These are phyloP conservation scores for Alosa alosa DNA, from an alignment of 2,113 vertebrate genomes.

Conservation along the genomic window DNA sequence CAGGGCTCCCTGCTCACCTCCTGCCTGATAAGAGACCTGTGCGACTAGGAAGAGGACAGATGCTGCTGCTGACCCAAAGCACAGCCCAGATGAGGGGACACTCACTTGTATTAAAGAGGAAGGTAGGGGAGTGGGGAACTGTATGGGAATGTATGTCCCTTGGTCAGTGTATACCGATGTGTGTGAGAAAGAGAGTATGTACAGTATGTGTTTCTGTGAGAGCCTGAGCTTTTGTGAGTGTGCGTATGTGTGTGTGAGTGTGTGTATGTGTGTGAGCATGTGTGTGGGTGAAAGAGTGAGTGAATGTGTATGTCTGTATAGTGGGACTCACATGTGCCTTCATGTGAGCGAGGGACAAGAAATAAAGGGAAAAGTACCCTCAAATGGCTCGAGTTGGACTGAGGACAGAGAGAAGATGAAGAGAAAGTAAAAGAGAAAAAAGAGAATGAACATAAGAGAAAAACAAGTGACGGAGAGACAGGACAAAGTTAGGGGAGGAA, in stretches of 20 bases:
- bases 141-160: background rate
- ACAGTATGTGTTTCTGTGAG: background rate
- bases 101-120: no score
- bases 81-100: background rate
- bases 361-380: background rate
- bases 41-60: background rate
- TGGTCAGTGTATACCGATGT: background rate
- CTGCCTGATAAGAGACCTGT: background rate
- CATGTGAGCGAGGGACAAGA: background rate
- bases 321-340: background rate
- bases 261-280: background rate
- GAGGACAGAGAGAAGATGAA: background rate
- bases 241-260: background rate
- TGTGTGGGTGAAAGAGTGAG: slow-evolving; percentile 2
- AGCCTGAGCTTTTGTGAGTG: background rate
- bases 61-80: background rate
- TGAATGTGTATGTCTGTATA: background rate
- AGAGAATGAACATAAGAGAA: background rate
- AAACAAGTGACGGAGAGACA: background rate
- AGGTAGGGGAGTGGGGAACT: background rate
- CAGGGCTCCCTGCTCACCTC: slow-evolving; percentile 29
- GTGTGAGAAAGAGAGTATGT: background rate
- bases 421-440: slow-evolving; percentile 7
- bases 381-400: background rate
- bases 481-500: background rate